phyloP scores from a whole-genome alignment of 2,888 invertebrate species.

The Monoplex corrugatus region DNA sequence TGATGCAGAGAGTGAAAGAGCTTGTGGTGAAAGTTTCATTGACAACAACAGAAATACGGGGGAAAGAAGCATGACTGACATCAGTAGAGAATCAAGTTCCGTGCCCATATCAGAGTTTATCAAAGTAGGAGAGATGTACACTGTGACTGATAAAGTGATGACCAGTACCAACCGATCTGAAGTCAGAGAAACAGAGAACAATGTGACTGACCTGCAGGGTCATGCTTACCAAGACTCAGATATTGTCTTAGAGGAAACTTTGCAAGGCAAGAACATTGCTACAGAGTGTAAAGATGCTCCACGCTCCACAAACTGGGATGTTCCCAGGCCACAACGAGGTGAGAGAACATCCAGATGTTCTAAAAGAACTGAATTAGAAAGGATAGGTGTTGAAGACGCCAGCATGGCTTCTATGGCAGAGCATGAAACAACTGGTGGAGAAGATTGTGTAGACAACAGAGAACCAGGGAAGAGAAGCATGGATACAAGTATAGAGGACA shows the following conservation, averaged over 20 bases:
- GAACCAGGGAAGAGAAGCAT: too few relatives aligned
- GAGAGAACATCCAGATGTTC: not conserved
- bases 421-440: not conserved
- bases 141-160: too few relatives aligned
- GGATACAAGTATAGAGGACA: too few relatives aligned
- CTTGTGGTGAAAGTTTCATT: too few relatives aligned
- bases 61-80: too few relatives aligned
- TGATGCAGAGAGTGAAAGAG: too few relatives aligned
- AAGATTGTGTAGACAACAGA: not conserved
- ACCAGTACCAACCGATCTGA: too few relatives aligned
- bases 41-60: too few relatives aligned
- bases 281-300: not conserved
- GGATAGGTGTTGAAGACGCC: not conserved
- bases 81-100: too few relatives aligned
- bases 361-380: not conserved
- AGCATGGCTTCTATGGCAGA: too few relatives aligned
- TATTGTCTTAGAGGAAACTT: not conserved
- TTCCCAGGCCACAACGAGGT: constrained; percentile 42
- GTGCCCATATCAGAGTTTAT: too few relatives aligned
- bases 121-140: too few relatives aligned
- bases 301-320: constrained; percentile 37
- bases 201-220: not conserved
- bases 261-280: not conserved
- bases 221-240: not conserved
- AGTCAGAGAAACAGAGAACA: not conserved